Conservation (phyloP, 2,888 invertebrate genomes). For the Amphiduros pacificus region DNA sequence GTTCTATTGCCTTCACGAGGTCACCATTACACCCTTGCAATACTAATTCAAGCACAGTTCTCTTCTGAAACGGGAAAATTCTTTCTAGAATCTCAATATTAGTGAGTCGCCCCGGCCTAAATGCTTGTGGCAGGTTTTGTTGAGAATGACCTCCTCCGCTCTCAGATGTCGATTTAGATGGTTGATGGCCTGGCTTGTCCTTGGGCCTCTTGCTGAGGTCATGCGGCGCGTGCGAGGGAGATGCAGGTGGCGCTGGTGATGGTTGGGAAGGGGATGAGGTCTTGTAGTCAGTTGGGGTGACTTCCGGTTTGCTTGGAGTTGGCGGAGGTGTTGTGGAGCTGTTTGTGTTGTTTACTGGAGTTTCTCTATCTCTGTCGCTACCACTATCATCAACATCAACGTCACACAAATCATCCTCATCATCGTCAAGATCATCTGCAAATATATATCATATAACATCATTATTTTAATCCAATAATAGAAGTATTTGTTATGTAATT, state of each 20-base stretch:
- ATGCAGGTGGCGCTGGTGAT: neutral
- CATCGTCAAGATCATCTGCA: constrained; percentile 7
- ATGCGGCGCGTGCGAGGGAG: neutral
- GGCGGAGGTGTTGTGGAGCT: neutral
- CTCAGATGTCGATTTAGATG: neutral
- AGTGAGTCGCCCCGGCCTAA: constrained; percentile 62
- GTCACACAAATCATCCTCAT: no score
- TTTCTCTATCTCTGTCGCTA: constrained; percentile 2
- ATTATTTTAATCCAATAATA: no score
- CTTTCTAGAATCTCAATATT: constrained; percentile 78
- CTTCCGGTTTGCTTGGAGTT: neutral
- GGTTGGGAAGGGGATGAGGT: no score
- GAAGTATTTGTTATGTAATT: no score
- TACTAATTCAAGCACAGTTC: constrained; percentile 87
- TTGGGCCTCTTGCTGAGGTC: neutral
- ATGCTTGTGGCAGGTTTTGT: constrained; percentile 41
- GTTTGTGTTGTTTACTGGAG: neutral
- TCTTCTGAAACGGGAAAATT: constrained; percentile 83
- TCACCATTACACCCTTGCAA: constrained; percentile 90
- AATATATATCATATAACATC: neutral
- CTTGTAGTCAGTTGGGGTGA: neutral
- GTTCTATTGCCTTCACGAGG: constrained; percentile 85
- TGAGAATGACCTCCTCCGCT: no score
- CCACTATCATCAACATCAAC: constrained; percentile 7
- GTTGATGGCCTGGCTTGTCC: neutral